These are phyloP conservation scores for Saimiri boliviensis DNA, from an alignment of 2,113 vertebrate species.

Conservation along the genomic window DNA sequence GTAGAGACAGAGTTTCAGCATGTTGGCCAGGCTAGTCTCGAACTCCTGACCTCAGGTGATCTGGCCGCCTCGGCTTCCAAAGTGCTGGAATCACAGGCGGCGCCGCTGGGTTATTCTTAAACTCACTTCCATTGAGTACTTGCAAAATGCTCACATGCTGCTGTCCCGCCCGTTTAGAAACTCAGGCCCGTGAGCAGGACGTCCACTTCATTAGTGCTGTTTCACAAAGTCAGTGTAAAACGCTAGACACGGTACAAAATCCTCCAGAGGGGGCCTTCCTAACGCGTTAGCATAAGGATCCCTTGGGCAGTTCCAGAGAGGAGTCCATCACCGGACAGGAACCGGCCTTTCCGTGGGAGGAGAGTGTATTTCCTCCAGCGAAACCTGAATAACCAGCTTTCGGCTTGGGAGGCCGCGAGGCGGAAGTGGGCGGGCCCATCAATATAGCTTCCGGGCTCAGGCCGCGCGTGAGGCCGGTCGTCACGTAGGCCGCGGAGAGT, in stretches of 20 bases:
- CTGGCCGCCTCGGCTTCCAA: too few relatives aligned
- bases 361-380: accelerated
- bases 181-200: background rate
- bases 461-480: accelerated
- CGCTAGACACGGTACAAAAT: background rate
- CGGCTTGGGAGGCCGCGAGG: accelerated
- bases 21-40: too few relatives aligned
- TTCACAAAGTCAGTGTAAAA: background rate
- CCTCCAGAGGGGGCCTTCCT: background rate
- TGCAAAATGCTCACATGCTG: background rate
- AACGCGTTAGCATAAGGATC: background rate
- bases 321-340: background rate
- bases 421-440: accelerated
- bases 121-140: background rate
- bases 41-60: too few relatives aligned
- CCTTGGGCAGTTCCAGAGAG: background rate
- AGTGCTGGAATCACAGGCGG: too few relatives aligned
- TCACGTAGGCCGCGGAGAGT: accelerated
- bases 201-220: background rate
- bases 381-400: background rate
- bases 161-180: background rate
- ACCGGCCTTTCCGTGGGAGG: background rate
- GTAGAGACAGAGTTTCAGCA: too few relatives aligned
- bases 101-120: background rate
- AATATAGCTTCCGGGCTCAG: accelerated